Evolutionary conservation across 2,113 vertebrate species (phyloP).

Genomic region (Oostethus manadensis): DNA sequence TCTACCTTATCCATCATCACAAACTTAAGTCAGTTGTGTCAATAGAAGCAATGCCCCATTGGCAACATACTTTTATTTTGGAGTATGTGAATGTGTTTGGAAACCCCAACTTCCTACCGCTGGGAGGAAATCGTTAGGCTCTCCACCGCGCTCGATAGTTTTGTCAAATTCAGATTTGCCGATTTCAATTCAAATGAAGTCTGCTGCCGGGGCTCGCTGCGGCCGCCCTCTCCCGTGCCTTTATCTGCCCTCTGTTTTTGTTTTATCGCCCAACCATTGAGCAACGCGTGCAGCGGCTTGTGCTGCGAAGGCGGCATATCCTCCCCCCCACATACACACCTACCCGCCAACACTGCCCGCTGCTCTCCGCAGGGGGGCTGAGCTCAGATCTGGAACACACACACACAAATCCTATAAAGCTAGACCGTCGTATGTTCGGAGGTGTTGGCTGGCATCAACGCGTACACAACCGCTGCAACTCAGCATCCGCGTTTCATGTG

Average conservation of each 20-base stretch:
- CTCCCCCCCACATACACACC: constrained; percentile 33
- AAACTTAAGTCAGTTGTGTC: not conserved
- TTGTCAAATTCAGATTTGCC: not conserved
- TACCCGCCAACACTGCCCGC: constrained; percentile 42
- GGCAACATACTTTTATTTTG: too few relatives aligned
- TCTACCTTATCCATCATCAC: too few relatives aligned
- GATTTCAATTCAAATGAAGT: constrained; percentile 1
- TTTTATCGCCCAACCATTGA: constrained; percentile 46
- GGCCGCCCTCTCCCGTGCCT: not conserved
- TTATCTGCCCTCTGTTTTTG: constrained; percentile 38
- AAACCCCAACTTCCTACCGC: not conserved
- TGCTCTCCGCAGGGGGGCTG: constrained; percentile 49
- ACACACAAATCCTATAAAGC: constrained; percentile 22
- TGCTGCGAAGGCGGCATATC: constrained; percentile 32
- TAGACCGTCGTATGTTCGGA: constrained; percentile 18
- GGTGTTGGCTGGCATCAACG: constrained; percentile 3
- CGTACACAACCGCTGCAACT: constrained; percentile 13
- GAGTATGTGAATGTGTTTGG: too few relatives aligned
- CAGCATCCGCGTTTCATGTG: constrained; percentile 7
- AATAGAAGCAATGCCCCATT: too few relatives aligned
- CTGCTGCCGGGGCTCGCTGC: not conserved
- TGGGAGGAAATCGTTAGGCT: not conserved
- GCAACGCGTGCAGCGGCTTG: constrained; percentile 43
- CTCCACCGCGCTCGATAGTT: not conserved
- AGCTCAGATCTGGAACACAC: constrained; percentile 40